Base-by-base conservation (phyloP, 2,888 invertebrate genomes). In the Syrista parreyssii region DNA sequence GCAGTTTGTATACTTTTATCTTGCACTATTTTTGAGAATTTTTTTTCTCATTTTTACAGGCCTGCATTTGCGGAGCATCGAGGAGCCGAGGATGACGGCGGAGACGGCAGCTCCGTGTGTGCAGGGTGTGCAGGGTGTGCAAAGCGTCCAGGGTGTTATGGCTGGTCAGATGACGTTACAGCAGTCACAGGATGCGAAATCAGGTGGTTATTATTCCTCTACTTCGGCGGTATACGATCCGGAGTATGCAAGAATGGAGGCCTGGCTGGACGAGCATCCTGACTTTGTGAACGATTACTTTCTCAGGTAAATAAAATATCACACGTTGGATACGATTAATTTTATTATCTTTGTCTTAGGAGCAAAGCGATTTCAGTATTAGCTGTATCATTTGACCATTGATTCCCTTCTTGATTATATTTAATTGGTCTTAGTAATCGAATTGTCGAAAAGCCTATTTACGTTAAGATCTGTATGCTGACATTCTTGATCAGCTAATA, bases 221-320 rank as follows among this genome's bases (percentile, higher is more conserved):
- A 87, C 88, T 30, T 85, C 89, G 68, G 85, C 87, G 73, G 86
- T 94, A 91, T 97, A 97, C 92, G 96, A 97, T 92, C 95, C 96
- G 84, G 97, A 97, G 92, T 96, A 96, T 92, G 96, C 97, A 79
- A 95, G 96, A 84, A 97, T 98, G 93, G 98, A 98, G 92, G 95
- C 97, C 87, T 98, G 98, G 98, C 95, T 98, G 86, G 98, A 98
- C 92, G 98, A 98, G 92, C 98, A 98, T 93, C 98, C 97, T 86
- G 97, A 98, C 92, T 98, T 98, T 92, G 96, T 97, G 84, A 96
- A 97, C 91, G 98, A 98, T 92, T 98, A 98, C 92, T 98, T 98
- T 91, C 94, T 97, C 92, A 96, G 97, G 97, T 97, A 90, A 92
- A 23, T 71, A 9, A 23, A 55, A 23, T 15, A 9, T 23, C 40